Evolutionary conservation across 2,888 invertebrate genomes (phyloP), one percentile per base, ranked within the genome.

Genomic region (Lagria hirta): DNA sequence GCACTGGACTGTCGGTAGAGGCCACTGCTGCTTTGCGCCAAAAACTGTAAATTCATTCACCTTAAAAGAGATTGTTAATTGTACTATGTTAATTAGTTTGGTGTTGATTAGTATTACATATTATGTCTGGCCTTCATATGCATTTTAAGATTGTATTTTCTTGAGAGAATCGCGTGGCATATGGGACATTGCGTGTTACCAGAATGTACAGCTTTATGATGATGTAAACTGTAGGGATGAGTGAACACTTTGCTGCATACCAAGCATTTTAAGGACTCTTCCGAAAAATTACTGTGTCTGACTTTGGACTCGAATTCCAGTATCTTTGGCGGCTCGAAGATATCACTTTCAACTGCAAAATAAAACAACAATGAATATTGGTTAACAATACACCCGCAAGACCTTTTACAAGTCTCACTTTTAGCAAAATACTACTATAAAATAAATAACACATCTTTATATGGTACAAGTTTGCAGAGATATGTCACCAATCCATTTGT

Each of bases 1-100:
- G 41, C 70, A 70, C 6, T 30, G 43, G 38, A 34, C 40, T 16
- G 34, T 34, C 15, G 22, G n/a, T n/a, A n/a, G n/a, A n/a, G n/a
- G n/a, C n/a, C n/a, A n/a, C n/a, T n/a, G n/a, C 16, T 34, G 14
- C 3, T 12, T 28, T 42, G 34, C 10, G n/a, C n/a, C n/a, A n/a
- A n/a, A n/a, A n/a, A n/a, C n/a, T n/a, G n/a, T n/a, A n/a, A n/a
- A n/a, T n/a, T n/a, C n/a, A n/a, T n/a, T n/a, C n/a, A n/a, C n/a
- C n/a, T n/a, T n/a, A n/a, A n/a, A n/a, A n/a, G n/a, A n/a, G n/a
- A n/a, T n/a, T n/a, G n/a, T n/a, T n/a, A n/a, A n/a, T n/a, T n/a
- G n/a, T n/a, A n/a, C n/a, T n/a, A n/a, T n/a, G n/a, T n/a, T n/a
- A n/a, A n/a, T n/a, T n/a, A n/a, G n/a, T n/a, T n/a, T n/a, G n/a